Conservation (phyloP, 2,113 vertebrate genomes). For the Brachionichthys hirsutus region DNA sequence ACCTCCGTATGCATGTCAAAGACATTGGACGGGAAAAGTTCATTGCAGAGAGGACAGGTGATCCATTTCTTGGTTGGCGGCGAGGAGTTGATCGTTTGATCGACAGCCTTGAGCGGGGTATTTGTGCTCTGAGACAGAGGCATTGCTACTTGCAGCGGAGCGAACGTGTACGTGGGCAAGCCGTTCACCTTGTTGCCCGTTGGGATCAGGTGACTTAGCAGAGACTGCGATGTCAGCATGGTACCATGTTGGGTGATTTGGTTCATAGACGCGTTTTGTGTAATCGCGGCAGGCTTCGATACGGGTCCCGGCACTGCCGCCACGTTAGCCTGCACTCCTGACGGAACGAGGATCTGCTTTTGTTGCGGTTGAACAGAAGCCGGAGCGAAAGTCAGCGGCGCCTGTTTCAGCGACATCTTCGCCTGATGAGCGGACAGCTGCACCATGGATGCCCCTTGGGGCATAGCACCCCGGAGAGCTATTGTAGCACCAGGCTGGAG, state of each 20-base stretch:
- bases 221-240: conserved; percentile 85
- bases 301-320: conserved; percentile 68
- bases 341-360: conserved; percentile 79
- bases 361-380: conserved; percentile 45
- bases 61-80: conserved; percentile 93
- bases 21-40: conserved; percentile 92
- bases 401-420: conserved; percentile 58
- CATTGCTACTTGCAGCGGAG: conserved; percentile 86
- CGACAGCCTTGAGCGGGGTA: conserved; percentile 63
- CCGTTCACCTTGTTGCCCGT: conserved; percentile 93
- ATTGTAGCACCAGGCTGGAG: conserved; percentile 74
- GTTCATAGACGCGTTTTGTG: conserved; percentile 39
- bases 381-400: conserved; percentile 44
- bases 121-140: conserved; percentile 77
- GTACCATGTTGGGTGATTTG: conserved; percentile 75
- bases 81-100: conserved; percentile 69
- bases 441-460: conserved; percentile 51
- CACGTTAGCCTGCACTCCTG: conserved; percentile 71
- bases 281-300: conserved; percentile 64
- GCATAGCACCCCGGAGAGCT: conserved; percentile 64
- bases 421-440: conserved; percentile 27
- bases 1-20: conserved; percentile 92
- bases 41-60: conserved; percentile 92
- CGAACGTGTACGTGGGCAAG: conserved; percentile 91
- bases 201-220: conserved; percentile 89